Evolutionary conservation across 2,113 vertebrate genomes (phyloP).

Genomic region (Hypanus sabinus): DNA sequence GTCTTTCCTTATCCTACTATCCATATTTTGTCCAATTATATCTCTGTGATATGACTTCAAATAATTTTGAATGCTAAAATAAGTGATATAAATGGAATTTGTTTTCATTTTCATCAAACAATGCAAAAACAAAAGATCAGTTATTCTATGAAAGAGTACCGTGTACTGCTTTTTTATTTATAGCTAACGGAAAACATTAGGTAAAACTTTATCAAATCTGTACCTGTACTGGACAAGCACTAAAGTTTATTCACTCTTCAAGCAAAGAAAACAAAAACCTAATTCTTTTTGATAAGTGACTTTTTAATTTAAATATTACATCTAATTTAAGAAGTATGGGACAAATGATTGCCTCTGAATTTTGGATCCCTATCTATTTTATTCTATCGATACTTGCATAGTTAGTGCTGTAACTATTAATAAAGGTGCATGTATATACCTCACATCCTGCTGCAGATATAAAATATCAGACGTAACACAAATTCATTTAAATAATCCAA

Average conservation of each 20-base stretch:
- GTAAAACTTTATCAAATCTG: background rate
- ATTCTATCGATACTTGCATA: background rate
- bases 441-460: background rate
- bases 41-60: background rate
- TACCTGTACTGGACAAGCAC: background rate
- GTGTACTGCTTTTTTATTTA: background rate
- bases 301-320: background rate
- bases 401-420: background rate
- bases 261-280: background rate
- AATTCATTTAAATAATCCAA: background rate
- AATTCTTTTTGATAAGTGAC: background rate
- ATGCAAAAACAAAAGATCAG: background rate
- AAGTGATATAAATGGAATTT: background rate
- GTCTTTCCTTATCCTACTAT: background rate
- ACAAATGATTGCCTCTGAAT: background rate
- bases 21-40: background rate
- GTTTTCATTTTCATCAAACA: background rate
- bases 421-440: background rate
- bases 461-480: background rate
- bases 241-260: background rate
- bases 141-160: background rate
- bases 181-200: background rate
- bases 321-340: background rate
- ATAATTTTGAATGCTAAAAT: background rate
- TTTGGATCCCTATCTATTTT: background rate